phyloP scores from a whole-genome alignment of 2,888 invertebrate species.

The Spodoptera picta region DNA sequence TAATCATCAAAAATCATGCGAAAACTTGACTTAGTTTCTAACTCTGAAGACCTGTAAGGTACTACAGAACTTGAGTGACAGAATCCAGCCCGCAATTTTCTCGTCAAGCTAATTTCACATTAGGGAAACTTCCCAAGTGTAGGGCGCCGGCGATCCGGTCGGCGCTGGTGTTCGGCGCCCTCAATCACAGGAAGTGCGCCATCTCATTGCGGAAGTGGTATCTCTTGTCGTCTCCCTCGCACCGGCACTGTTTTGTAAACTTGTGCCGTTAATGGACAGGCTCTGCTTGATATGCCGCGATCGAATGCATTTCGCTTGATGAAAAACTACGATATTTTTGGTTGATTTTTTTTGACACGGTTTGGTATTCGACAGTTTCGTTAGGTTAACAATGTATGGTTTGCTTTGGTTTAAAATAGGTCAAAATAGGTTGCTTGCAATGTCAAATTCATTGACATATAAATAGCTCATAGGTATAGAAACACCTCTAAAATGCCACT shows the following conservation, averaged over 20 bases:
- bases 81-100: slow-evolving; percentile 50
- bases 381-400: too few species aligned
- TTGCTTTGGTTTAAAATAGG: too few species aligned
- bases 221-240: slow-evolving; percentile 80
- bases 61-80: slow-evolving; percentile 20
- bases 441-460: too few species aligned
- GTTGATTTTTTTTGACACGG: slow-evolving; percentile 15
- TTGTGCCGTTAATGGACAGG: slow-evolving; percentile 78
- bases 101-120: slow-evolving; percentile 59
- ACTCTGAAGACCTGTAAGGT: too few species aligned
- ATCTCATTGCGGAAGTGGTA: slow-evolving; percentile 89
- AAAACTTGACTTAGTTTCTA: too few species aligned
- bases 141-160: slow-evolving; percentile 54
- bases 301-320: slow-evolving; percentile 78
- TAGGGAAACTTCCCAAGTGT: slow-evolving; percentile 55
- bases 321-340: slow-evolving; percentile 60
- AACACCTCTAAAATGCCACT: too few species aligned
- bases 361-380: neutral
- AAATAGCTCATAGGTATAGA: too few species aligned
- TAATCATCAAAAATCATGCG: too few species aligned
- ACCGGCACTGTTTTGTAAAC: slow-evolving; percentile 75
- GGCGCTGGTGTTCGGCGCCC: slow-evolving; percentile 66
- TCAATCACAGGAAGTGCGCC: slow-evolving; percentile 89
- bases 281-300: slow-evolving; percentile 74
- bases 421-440: too few species aligned